These are phyloP conservation scores for Pachyramphus minor DNA, from an alignment of 2,113 vertebrate genomes.

Conservation along the genomic window DNA sequence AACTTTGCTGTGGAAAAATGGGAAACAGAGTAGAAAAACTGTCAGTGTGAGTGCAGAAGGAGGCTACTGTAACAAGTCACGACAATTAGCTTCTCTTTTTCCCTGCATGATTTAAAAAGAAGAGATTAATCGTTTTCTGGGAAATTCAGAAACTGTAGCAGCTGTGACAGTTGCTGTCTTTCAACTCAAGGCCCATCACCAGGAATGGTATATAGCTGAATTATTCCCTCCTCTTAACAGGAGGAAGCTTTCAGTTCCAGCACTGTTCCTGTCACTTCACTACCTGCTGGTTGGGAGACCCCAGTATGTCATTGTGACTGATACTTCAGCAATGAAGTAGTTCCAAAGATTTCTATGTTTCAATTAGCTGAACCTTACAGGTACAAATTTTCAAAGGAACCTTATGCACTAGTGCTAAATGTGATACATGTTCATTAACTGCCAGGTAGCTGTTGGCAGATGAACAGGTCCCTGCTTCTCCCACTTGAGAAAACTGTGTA, in stretches of 20 bases:
- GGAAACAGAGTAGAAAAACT: not conserved
- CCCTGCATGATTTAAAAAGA: not conserved
- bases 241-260: not conserved
- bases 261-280: not conserved
- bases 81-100: not conserved
- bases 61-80: not conserved
- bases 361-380: not conserved
- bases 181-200: not conserved
- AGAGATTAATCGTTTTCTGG: not conserved
- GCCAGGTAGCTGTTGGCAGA: not conserved
- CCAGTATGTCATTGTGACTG: not conserved
- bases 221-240: not conserved
- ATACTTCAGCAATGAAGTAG: not conserved
- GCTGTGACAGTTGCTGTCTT: not conserved
- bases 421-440: not conserved
- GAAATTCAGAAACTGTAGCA: not conserved
- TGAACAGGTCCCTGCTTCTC: not conserved
- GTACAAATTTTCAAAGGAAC: not conserved
- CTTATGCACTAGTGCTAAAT: not conserved
- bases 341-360: not conserved
- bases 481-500: not conserved
- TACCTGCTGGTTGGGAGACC: not conserved
- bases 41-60: not conserved
- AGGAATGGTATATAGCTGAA: not conserved
- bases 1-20: not conserved